Evolutionary conservation across 1,140 invertebrate genomes (phyloP).

Genomic region (Cephus cinctus): DNA sequence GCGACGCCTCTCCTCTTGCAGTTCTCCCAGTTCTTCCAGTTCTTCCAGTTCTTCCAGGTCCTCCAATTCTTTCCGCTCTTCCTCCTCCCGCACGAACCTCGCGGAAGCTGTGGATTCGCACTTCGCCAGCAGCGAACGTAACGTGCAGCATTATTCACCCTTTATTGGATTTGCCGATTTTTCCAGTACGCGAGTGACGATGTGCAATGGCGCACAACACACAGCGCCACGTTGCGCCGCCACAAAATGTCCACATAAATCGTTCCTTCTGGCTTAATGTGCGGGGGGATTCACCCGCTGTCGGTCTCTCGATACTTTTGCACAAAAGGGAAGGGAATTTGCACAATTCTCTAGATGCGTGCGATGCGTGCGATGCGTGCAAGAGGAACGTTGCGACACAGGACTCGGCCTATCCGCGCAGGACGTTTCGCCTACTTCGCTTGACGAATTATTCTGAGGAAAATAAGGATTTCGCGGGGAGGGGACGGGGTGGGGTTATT

Average conservation of each 20-base stretch:
- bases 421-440: too few species aligned
- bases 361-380: too few species aligned
- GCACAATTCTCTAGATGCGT: constrained; percentile 2
- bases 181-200: constrained; percentile 5
- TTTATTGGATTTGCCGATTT: constrained; percentile 44
- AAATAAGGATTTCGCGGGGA: too few species aligned
- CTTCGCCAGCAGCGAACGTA: constrained; percentile 25
- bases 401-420: too few species aligned
- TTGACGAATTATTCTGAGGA: too few species aligned
- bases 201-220: constrained; percentile 22
- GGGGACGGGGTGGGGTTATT: constrained; percentile 36
- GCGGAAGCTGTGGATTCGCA: constrained; percentile 14
- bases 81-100: neutral
- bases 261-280: constrained; percentile 16
- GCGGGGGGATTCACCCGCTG: constrained; percentile 6
- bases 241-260: constrained; percentile 24
- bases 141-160: constrained; percentile 38
- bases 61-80: too few species aligned
- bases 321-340: constrained; percentile 6
- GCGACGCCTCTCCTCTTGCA: neutral
- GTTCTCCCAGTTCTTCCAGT: constrained; percentile 3
- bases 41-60: constrained; percentile 16
- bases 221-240: constrained; percentile 11
- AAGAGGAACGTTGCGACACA: too few species aligned
- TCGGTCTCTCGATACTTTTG: neutral